A percentile compares a stretch with the other conserved stretches of the same genome.
These are phyloP conservation scores for Anticlea derivata DNA, from an alignment of 2,888 invertebrate species.

Conservation along the genomic window DNA sequence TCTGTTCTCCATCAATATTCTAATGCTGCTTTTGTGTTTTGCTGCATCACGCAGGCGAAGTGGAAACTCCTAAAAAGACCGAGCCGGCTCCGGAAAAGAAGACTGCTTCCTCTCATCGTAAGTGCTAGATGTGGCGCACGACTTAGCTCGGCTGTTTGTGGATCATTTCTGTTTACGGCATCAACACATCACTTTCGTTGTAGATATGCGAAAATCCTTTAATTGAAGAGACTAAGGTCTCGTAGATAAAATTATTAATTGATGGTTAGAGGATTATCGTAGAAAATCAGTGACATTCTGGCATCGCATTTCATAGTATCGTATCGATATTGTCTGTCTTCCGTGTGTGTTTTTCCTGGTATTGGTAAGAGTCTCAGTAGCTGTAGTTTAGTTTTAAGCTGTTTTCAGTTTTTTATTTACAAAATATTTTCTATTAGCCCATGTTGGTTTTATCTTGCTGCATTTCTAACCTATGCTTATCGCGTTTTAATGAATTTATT, in stretches of 20 bases:
- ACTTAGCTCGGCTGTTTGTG: slow-evolving; percentile 39
- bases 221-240: slow-evolving; percentile 25
- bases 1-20: slow-evolving; percentile 65
- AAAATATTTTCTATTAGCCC: slow-evolving; percentile 5
- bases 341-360: slow-evolving; percentile 38
- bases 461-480: slow-evolving; percentile 20
- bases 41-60: slow-evolving; percentile 77
- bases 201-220: slow-evolving; percentile 46
- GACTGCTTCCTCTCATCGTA: slow-evolving; percentile 77
- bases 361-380: slow-evolving; percentile 37
- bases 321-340: slow-evolving; percentile 33
- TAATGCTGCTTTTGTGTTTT: slow-evolving; percentile 83
- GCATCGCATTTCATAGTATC: slow-evolving; percentile 37
- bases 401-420: slow-evolving; percentile 12
- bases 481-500: not conserved
- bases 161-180: slow-evolving; percentile 31
- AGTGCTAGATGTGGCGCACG: slow-evolving; percentile 79
- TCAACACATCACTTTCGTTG: slow-evolving; percentile 28
- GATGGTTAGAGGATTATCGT: slow-evolving; percentile 46
- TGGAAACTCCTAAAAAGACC: slow-evolving; percentile 80
- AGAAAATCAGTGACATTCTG: slow-evolving; percentile 32
- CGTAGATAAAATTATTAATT: slow-evolving; percentile 15
- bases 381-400: slow-evolving; percentile 31
- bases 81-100: slow-evolving; percentile 80
- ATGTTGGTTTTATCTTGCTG: slow-evolving; percentile 7